These are phyloP conservation scores for Campopleginae sp. DNA, from an alignment of 2,888 invertebrate species.

Conservation along the genomic window DNA sequence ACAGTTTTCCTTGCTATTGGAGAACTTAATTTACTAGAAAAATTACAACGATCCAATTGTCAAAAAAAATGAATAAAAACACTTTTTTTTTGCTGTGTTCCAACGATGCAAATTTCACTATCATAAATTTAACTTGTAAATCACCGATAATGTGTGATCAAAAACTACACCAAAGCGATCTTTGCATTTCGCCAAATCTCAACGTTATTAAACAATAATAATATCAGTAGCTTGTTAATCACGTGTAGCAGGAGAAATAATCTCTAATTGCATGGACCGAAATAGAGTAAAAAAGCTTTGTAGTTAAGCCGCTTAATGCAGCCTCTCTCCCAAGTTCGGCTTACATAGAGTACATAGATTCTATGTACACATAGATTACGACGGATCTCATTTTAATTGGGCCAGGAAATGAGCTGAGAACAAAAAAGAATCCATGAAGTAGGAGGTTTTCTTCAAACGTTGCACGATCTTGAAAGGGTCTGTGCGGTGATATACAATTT, in stretches of 20 bases:
- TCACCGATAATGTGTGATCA: not conserved
- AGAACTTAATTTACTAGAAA: too few relatives aligned
- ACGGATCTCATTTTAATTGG: slow-evolving; percentile 1
- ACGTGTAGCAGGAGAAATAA: not conserved
- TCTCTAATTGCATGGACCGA: not conserved
- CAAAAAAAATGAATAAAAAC: too few relatives aligned
- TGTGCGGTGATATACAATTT: not conserved
- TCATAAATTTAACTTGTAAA: not conserved
- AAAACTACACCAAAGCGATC: not conserved
- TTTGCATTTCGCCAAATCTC: not conserved
- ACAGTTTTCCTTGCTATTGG: too few relatives aligned
- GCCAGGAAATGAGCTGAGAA: not conserved
- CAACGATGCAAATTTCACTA: too few relatives aligned
- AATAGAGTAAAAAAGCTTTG: not conserved
- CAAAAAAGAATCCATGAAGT: not conserved
- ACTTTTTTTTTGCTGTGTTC: too few relatives aligned
- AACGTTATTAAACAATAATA: not conserved
- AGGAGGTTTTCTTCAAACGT: not conserved
- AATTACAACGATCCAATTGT: too few relatives aligned
- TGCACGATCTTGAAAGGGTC: not conserved
- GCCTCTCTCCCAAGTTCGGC: not conserved
- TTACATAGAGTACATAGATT: not conserved
- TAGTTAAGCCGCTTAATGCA: not conserved
- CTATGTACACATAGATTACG: not conserved
- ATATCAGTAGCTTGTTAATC: not conserved